A percentile compares a stretch with the other conserved stretches of the same genome.
phyloP scores from a whole-genome alignment of 2,113 vertebrate genomes.

The Silurus glanis region DNA sequence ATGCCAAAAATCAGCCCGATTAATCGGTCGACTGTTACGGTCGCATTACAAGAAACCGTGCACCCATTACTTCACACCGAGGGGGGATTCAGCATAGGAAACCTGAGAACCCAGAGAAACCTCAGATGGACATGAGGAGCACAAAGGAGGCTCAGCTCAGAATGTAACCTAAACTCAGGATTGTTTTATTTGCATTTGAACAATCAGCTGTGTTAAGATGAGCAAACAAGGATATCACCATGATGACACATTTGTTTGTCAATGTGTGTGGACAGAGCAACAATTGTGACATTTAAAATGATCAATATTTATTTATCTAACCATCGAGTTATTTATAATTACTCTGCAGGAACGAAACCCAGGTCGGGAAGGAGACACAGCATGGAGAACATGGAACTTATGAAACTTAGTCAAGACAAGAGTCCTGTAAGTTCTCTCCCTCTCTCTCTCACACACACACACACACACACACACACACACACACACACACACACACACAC shows the following conservation, averaged over 20 bases:
- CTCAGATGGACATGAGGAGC: background rate
- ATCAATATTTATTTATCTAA: too few relatives aligned
- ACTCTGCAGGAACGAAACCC: conserved; percentile 71
- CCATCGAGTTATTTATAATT: too few relatives aligned
- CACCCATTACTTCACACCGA: background rate
- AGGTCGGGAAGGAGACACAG: conserved; percentile 74
- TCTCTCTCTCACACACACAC: background rate
- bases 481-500: background rate
- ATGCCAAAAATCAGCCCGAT: too few relatives aligned
- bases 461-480: background rate
- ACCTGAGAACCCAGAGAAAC: background rate
- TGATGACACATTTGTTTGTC: background rate
- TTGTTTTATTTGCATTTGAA: background rate
- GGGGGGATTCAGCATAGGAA: background rate
- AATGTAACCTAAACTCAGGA: background rate
- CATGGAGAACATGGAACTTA: conserved; percentile 85
- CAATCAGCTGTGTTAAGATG: background rate
- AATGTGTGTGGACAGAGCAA: background rate
- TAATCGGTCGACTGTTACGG: too few relatives aligned
- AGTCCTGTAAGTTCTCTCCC: conserved; percentile 37
- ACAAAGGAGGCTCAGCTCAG: background rate
- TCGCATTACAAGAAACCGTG: background rate
- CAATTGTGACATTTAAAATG: background rate
- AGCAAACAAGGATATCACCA: background rate
- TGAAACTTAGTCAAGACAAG: conserved; percentile 81